Evolutionary conservation across 2,888 invertebrate species (phyloP), one percentile per base, ranked within the genome.

Genomic region (Fragum whitleyi): DNA sequence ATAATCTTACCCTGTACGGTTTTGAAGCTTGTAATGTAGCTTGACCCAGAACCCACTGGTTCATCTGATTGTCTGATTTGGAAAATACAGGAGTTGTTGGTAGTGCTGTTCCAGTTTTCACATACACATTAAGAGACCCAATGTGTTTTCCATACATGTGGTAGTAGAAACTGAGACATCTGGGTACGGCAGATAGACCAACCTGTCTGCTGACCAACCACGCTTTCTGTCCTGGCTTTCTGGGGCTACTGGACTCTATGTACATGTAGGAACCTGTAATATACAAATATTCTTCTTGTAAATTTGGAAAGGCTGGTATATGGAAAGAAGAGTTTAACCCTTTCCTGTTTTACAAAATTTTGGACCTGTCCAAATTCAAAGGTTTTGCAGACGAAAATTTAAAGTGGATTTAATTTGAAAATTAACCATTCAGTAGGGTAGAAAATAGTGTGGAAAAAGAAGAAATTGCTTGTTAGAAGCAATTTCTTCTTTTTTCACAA

Each of bases 231-330:
- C 87, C 87, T 7, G 81, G 77, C 29, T 70, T 73, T 69, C 85
- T 76, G 7, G 88, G 89, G 6, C 79, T 7, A 67, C 89, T 88
- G 14, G 89, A 85, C 78, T 92, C 91, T 69, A 88, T 90, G 78
- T 90, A 92, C 87, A 92, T 85, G 77, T 92, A 92, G 36, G 90
- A 87, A 55, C 92, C 92, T 91, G 71, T 14, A 86, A 72, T 6
- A 42, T 9, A 70, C 5, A 55, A 2, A 57, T 9, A 36, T 36
- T 9, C 32, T 36, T n/a, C n/a, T n/a, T n/a, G n/a, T n/a, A n/a
- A n/a, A n/a, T n/a, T n/a, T n/a, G n/a, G n/a, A n/a, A n/a, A n/a
- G n/a, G n/a, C n/a, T n/a, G n/a, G n/a, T n/a, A n/a, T n/a, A n/a
- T n/a, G n/a, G n/a, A n/a, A n/a, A n/a, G n/a, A n/a, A n/a, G n/a